Base-by-base conservation (phyloP, 2,113 vertebrate species). In the human region DNA sequence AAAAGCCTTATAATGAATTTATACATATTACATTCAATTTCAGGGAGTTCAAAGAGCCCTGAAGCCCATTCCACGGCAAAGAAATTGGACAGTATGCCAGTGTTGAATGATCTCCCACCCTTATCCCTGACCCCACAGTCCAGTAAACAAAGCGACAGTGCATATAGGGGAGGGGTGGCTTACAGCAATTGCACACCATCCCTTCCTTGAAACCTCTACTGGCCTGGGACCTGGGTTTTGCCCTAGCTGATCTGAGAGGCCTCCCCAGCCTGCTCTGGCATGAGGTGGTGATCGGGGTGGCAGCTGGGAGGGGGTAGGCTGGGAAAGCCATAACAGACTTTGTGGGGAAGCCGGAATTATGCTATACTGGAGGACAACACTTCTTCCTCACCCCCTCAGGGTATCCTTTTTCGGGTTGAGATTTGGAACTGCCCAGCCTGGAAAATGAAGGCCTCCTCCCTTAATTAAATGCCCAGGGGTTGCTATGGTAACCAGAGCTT, bases 401-500 rank as follows among this genome's bases (percentile, higher is more conserved):
- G 96, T 92, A 95, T 94, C 96, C 89, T 97, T 96, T 97, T 96
- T 18, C 27, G 12, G 92, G 91, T 22, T 83, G 96, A 94, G 96
- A 97, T 97, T 98, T 98, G 95, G 97, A 98, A 96, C 89, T 93
- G 96, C 93, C 93, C 40, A 5, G 90, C 81, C 97, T 78, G 43
- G 96, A 90, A 88, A 59, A 95, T 66, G 93, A 96, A 96, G 96
- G 95, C 95, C 96, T 97, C 97, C 93, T 98, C 93, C 96, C 88
- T 96, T 97, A 97, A 97, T 98, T 97, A 98, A 98, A 98, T 97
- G 96, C 97, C 97, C 96, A 97, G 84, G 83, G 70, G 98, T 98
- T 98, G 96, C 98, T 97, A 98, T 98, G 97, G 98, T 97, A 98
- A 98, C 98, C 80, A 82, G 96, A 95, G 92, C 96, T 98, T 98